These are phyloP conservation scores for Colletes collaris DNA, from an alignment of 2,888 invertebrate genomes.

Conservation along the genomic window DNA sequence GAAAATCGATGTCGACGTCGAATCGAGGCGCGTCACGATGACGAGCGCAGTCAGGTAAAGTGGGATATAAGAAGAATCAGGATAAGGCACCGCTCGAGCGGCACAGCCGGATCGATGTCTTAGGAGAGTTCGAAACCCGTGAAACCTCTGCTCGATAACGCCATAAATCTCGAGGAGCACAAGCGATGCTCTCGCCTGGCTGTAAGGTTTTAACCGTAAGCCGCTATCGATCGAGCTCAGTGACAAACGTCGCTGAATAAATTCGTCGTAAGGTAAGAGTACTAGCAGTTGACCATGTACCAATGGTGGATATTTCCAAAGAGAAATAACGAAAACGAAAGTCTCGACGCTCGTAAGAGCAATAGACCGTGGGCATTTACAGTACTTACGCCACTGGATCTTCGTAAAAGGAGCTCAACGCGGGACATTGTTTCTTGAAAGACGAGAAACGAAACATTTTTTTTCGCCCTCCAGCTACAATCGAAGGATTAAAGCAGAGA, in stretches of 20 bases:
- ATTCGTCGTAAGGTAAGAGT: constrained; percentile 42
- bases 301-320: no score
- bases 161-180: constrained; percentile 63
- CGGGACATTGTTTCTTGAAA: no score
- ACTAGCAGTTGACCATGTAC: no score
- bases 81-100: constrained; percentile 42
- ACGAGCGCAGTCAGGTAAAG: constrained; percentile 57
- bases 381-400: no score
- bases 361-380: neutral
- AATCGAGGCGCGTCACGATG: constrained; percentile 47
- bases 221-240: constrained; percentile 61
- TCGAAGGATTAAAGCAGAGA: no score
- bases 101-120: constrained; percentile 44
- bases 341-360: constrained; percentile 4
- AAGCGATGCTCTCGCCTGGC: constrained; percentile 41
- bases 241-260: constrained; percentile 70
- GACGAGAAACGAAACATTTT: no score
- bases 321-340: no score
- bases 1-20: constrained; percentile 62
- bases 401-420: no score
- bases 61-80: constrained; percentile 63
- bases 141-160: constrained; percentile 69
- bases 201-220: constrained; percentile 63
- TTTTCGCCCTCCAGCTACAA: no score
- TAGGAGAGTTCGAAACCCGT: constrained; percentile 60